Conservation (phyloP, 2,113 vertebrate species). For the Amphiprion ocellaris region DNA sequence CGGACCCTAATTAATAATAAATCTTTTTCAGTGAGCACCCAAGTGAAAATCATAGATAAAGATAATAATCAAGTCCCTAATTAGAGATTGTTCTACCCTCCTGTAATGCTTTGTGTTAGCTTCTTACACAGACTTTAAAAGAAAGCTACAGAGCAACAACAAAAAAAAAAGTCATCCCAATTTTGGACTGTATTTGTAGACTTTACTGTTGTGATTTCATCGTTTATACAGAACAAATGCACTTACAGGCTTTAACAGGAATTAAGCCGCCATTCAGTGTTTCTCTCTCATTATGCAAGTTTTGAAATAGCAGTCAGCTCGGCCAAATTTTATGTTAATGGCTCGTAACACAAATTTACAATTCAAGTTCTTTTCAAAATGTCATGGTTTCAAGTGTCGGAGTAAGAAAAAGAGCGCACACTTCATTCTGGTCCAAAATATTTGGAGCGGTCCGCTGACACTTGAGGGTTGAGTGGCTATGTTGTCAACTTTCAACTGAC, state of each 20-base stretch:
- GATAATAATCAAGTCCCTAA: too few relatives aligned
- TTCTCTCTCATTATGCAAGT: not conserved
- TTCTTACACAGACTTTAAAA: too few relatives aligned
- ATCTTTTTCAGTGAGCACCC: too few relatives aligned
- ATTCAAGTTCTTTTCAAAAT: constrained; percentile 27
- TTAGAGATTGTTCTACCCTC: too few relatives aligned
- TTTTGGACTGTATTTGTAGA: too few relatives aligned
- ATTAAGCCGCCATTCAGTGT: constrained; percentile 3
- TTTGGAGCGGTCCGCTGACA: constrained; percentile 23
- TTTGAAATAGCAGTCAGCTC: constrained; percentile 9
- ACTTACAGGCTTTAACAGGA: not conserved
- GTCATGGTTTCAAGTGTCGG: constrained; percentile 3
- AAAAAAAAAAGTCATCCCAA: too few relatives aligned
- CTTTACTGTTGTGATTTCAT: too few relatives aligned
- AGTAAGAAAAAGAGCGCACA: constrained; percentile 4
- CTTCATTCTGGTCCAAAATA: constrained; percentile 25
- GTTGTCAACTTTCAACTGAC: constrained; percentile 35
- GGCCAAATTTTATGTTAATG: constrained; percentile 18
- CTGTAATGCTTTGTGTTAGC: too few relatives aligned
- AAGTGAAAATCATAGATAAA: too few relatives aligned
- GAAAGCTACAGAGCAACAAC: too few relatives aligned
- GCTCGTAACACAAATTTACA: constrained; percentile 7
- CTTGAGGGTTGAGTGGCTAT: constrained; percentile 49
- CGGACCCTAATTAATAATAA: too few relatives aligned
- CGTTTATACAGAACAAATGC: too few relatives aligned